Conservation (phyloP, 1,140 invertebrate genomes). For the Heterodera carotae region DNA sequence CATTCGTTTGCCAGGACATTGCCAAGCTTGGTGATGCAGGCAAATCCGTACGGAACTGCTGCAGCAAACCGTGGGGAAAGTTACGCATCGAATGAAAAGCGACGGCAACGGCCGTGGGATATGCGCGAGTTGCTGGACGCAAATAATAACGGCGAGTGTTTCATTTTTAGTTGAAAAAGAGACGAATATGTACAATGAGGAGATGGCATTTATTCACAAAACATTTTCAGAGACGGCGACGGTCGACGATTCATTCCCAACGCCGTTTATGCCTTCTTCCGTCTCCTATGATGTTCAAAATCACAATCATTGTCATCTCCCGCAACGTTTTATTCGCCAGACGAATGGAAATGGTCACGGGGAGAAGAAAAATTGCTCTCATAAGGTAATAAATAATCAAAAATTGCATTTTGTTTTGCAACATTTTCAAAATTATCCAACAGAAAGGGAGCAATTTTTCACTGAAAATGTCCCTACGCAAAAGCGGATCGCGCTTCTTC, state of each 20-base stretch:
- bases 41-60: not conserved
- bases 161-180: too few relatives aligned
- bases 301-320: not conserved
- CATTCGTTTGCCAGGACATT: not conserved
- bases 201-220: too few relatives aligned
- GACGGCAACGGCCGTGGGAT: not conserved
- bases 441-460: constrained; percentile 12
- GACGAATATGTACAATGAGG: too few relatives aligned
- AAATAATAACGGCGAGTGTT: not conserved
- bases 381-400: not conserved
- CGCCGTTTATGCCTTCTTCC: not conserved
- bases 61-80: not conserved
- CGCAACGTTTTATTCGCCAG: not conserved
- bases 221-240: not conserved
- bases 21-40: not conserved
- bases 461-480: constrained; percentile 11
- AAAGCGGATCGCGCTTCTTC: constrained; percentile 22
- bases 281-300: not conserved
- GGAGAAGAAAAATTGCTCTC: not conserved
- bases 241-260: not conserved
- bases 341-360: not conserved
- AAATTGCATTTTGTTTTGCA: too few relatives aligned
- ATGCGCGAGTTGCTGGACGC: not conserved
- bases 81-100: not conserved
- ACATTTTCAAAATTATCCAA: too few relatives aligned